A percentile compares a stretch with the other conserved stretches of the same genome.
These are phyloP conservation scores for Lagenorhynchus albirostris DNA, from an alignment of 2,113 vertebrate species.

Conservation along the genomic window DNA sequence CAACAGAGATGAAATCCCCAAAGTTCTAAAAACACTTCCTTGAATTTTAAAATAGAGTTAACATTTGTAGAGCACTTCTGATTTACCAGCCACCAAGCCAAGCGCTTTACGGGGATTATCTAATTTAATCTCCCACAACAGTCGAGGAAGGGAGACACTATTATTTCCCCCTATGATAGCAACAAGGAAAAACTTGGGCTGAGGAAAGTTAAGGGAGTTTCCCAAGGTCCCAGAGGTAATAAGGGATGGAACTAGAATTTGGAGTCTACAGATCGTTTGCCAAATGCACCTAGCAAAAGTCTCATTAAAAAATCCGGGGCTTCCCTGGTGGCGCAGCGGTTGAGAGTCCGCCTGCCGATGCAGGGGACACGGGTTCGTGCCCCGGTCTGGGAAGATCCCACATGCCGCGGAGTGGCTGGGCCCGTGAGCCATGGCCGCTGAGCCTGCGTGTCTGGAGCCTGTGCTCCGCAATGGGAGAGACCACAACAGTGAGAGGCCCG, in stretches of 20 bases:
- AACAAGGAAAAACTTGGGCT: not conserved
- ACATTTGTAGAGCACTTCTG: slow-evolving; percentile 12
- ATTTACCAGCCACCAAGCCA: not conserved
- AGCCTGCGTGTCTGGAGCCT: no score
- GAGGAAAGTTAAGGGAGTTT: not conserved
- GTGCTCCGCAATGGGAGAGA: no score
- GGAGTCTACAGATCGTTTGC: slow-evolving; percentile 29
- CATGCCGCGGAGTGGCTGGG: no score
- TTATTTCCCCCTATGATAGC: not conserved
- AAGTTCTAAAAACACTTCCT: slow-evolving; percentile 34
- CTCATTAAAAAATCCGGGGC: slow-evolving; percentile 8
- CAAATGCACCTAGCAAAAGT: slow-evolving; percentile 57
- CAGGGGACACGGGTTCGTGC: no score
- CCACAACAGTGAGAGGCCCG: no score
- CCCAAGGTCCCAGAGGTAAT: not conserved
- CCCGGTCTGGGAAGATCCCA: no score
- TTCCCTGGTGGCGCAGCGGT: no score
- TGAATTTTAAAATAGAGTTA: slow-evolving; percentile 48
- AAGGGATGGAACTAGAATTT: not conserved
- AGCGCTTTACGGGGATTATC: slow-evolving; percentile 29
- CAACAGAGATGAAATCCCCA: not conserved
- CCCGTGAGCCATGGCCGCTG: no score
- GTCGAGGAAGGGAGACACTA: not conserved
- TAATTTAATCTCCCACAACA: not conserved
- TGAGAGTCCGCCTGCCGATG: no score